A percentile compares a stretch with the other conserved stretches of the same genome.
These are phyloP conservation scores for Drosophila orosa DNA, from an alignment of 1,140 invertebrate genomes.

Conservation along the genomic window DNA sequence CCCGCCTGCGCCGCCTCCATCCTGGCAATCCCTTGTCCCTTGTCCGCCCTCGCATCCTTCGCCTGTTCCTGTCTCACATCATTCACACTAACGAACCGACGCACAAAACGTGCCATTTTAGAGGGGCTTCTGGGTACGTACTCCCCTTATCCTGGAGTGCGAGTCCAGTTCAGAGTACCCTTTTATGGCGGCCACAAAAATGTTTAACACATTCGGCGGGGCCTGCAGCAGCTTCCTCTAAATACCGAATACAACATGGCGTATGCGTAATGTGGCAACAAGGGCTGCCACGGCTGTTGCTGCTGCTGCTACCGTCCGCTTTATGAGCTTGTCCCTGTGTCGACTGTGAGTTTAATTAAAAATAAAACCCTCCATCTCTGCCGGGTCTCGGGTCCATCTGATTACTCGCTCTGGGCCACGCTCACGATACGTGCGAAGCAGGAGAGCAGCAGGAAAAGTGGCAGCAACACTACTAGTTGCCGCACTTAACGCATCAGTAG, in stretches of 20 bases:
- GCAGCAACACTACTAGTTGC: slow-evolving; percentile 32
- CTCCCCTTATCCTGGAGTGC: neutral
- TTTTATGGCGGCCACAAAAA: slow-evolving; percentile 75
- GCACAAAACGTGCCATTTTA: slow-evolving; percentile 57
- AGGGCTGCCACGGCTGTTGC: slow-evolving; percentile 4
- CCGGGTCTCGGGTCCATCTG: slow-evolving; percentile 39
- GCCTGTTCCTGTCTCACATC: slow-evolving; percentile 33
- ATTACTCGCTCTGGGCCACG: slow-evolving; percentile 54
- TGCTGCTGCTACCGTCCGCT: slow-evolving; percentile 21
- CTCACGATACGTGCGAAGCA: slow-evolving; percentile 41
- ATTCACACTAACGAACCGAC: slow-evolving; percentile 74
- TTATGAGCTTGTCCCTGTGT: slow-evolving; percentile 53
- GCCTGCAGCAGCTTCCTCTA: slow-evolving; percentile 44
- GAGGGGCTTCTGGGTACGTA: slow-evolving; percentile 6
- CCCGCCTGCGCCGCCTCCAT: slow-evolving; percentile 6
- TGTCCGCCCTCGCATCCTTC: slow-evolving; percentile 1
- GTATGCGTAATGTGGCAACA: slow-evolving; percentile 67
- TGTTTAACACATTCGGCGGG: slow-evolving; percentile 69
- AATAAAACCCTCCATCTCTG: slow-evolving; percentile 62
- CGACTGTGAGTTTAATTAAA: slow-evolving; percentile 70
- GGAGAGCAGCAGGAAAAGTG: slow-evolving; percentile 12
- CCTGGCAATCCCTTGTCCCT: neutral
- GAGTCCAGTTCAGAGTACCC: slow-evolving; percentile 48
- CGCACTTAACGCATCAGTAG: slow-evolving; percentile 48
- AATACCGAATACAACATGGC: slow-evolving; percentile 28